phyloP scores from a whole-genome alignment of 1,140 invertebrate species.

The Drosophila insularis region DNA sequence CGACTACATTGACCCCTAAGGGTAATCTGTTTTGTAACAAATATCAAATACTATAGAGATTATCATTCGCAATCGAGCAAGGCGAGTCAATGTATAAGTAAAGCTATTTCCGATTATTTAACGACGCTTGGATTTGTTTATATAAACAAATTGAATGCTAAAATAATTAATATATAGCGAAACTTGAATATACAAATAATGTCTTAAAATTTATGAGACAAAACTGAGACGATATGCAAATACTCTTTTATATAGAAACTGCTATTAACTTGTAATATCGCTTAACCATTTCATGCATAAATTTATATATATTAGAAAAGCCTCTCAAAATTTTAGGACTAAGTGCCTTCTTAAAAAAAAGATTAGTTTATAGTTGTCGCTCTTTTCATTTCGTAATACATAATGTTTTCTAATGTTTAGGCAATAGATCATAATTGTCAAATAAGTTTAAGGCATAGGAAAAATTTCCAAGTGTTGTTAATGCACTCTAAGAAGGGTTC shows the following conservation, averaged over 20 bases:
- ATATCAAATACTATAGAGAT: not conserved
- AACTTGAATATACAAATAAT: conserved; percentile 21
- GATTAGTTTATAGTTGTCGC: no score
- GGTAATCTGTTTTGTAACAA: conserved; percentile 14
- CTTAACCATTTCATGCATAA: no score
- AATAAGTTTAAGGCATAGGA: no score
- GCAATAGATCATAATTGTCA: no score
- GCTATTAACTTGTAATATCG: no score
- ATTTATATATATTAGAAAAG: no score
- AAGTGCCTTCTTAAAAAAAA: no score
- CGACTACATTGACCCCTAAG: not conserved
- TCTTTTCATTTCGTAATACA: no score
- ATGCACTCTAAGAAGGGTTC: no score
- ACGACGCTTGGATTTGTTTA: conserved; percentile 39
- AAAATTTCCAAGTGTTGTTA: no score
- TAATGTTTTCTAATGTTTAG: no score
- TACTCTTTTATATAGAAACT: not conserved
- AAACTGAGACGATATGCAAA: not conserved
- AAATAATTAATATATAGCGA: conserved; percentile 5
- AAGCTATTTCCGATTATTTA: conserved; percentile 46
- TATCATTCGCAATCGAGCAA: conserved; percentile 15
- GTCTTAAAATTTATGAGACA: not conserved
- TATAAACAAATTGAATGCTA: conserved; percentile 34
- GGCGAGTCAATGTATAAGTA: conserved; percentile 18
- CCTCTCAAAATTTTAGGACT: no score